Conservation (phyloP, 2,113 vertebrate genomes). For the Hippocampus abdominalis region DNA sequence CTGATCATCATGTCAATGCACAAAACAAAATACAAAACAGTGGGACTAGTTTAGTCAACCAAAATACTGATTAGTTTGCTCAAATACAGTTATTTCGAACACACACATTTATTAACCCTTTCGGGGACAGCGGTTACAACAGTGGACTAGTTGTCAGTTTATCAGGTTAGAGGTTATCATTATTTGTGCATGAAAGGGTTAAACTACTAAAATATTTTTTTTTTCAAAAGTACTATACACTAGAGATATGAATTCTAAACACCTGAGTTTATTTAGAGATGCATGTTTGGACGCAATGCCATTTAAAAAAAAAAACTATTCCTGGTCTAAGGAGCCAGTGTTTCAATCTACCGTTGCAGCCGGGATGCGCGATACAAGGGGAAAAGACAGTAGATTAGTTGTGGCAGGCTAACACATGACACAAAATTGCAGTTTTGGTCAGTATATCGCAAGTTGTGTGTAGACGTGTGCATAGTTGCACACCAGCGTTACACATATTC, state of each 20-base stretch:
- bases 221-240: neutral
- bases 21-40: neutral
- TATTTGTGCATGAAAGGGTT: no score
- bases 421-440: slow-evolving; percentile 38
- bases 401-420: slow-evolving; percentile 42
- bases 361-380: slow-evolving; percentile 42
- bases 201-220: neutral
- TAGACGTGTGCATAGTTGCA: slow-evolving; percentile 18
- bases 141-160: no score
- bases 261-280: neutral
- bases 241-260: neutral
- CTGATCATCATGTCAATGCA: neutral
- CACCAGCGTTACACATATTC: slow-evolving; percentile 46
- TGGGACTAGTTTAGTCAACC: no score
- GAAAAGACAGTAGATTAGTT: slow-evolving; percentile 17
- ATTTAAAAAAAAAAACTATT: slow-evolving; percentile 2
- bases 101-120: no score
- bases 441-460: slow-evolving; percentile 22
- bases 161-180: no score
- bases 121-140: no score
- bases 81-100: no score
- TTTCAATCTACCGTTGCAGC: slow-evolving; percentile 28
- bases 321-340: neutral
- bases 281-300: neutral
- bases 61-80: no score